Evolutionary conservation across 2,113 vertebrate species (phyloP).

Genomic region (Chitala chitala): DNA sequence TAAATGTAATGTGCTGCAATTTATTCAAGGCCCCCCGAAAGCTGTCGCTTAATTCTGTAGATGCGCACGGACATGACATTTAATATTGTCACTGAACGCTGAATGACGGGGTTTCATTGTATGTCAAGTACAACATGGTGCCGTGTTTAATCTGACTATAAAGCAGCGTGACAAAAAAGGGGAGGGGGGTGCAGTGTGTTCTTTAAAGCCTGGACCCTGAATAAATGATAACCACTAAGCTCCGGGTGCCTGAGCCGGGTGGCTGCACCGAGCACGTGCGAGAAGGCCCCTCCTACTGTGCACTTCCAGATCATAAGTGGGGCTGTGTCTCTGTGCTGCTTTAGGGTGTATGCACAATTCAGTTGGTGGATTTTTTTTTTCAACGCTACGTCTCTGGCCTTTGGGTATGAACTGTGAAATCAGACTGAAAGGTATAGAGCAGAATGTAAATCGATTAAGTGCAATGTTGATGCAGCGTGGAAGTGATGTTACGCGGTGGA

Average conservation of each 20-base stretch:
- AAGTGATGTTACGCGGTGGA: not conserved
- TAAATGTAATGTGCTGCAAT: conserved; percentile 87
- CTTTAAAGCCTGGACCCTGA: conserved; percentile 70
- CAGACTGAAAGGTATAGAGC: too few relatives aligned
- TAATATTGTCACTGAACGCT: conserved; percentile 87
- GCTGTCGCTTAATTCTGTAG: conserved; percentile 91
- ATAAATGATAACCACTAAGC: conserved; percentile 76
- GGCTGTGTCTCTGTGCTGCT: too few relatives aligned
- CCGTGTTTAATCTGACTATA: conserved; percentile 81
- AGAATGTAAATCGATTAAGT: too few relatives aligned
- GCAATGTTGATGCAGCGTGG: not conserved
- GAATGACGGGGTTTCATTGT: conserved; percentile 92
- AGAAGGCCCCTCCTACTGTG: not conserved
- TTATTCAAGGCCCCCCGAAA: conserved; percentile 74
- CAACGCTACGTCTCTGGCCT: too few relatives aligned
- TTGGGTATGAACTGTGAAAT: too few relatives aligned
- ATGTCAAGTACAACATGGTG: conserved; percentile 82
- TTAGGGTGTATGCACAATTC: too few relatives aligned
- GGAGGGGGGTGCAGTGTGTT: conserved; percentile 58
- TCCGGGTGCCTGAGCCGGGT: conserved; percentile 55
- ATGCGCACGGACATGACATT: conserved; percentile 94
- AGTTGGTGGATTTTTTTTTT: too few relatives aligned
- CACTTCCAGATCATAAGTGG: too few relatives aligned
- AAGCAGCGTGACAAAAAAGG: conserved; percentile 75
- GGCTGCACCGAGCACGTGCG: conserved; percentile 10